Percentiles rank a stretch among this genome's conserved stretches.
phyloP scores from a whole-genome alignment of 2,888 invertebrate genomes.

The Lamellibrachia columna region DNA sequence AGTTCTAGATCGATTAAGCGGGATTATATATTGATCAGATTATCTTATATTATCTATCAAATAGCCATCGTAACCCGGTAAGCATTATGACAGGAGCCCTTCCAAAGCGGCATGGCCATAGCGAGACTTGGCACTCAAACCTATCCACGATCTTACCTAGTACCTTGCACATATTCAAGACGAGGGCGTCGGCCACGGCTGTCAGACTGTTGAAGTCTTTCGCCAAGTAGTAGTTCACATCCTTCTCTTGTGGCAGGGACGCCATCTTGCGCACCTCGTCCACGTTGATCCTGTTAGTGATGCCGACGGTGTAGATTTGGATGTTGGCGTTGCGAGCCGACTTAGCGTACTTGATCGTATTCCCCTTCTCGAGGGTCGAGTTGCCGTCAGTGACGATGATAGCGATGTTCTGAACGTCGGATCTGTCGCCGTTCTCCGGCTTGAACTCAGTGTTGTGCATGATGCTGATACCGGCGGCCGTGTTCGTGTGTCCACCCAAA shows the following conservation, averaged over 20 bases:
- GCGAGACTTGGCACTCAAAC: too few species aligned
- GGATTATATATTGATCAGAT: too few species aligned
- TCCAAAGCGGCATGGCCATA: too few species aligned
- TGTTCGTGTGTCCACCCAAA: conserved; percentile 9
- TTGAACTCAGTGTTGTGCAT: neutral
- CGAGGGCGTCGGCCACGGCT: neutral
- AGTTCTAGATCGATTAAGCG: too few species aligned
- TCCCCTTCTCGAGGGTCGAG: neutral
- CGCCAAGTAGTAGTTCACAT: neutral
- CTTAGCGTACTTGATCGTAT: neutral
- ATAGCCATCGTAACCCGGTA: too few species aligned
- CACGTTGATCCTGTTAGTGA: neutral
- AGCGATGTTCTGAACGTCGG: conserved; percentile 22
- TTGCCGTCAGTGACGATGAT: conserved; percentile 23
- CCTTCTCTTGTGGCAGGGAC: neutral
- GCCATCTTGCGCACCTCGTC: neutral
- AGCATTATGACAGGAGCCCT: too few species aligned
- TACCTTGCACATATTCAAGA: neutral
- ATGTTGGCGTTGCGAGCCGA: neutral
- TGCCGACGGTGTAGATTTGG: neutral
- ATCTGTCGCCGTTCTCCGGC: neutral
- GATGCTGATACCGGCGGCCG: neutral
- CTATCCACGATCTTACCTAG: neutral
- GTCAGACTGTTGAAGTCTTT: neutral
- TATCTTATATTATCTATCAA: too few species aligned